Evolutionary conservation across 1,140 invertebrate genomes (phyloP), one percentile per base, ranked within the genome.

Genomic region (Orchesella cincta): DNA sequence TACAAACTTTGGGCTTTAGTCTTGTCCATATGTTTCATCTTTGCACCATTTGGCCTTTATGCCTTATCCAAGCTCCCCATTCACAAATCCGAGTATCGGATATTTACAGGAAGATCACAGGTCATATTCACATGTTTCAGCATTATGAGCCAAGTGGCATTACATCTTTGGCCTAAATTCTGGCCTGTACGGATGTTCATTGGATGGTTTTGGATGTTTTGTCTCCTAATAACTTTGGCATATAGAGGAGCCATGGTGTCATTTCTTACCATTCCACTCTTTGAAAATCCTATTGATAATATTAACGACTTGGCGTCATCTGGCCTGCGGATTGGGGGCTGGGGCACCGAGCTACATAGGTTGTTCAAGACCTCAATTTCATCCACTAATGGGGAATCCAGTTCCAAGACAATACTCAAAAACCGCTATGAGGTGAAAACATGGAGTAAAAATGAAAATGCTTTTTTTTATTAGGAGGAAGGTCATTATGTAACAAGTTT

Each of bases 131-230:
- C 77, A 20, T 79, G 75, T 1, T 76, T 80, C 46, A 36, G 77
- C 16, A 64, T 82, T 5, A 80, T 82, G 81, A 52, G 62, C 29
- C 81, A 82, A 78, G 81, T 82, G 29, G 77, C 79, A 1, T 16
- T 82, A 14, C 64, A 79, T 54, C 31, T 80, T 23, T 82, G 81
- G 81, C 81, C 81, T 54, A 80, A 79, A 35, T 79, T 70, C 31
- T 94, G 93, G 92, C 90, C 93, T 0, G 85, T 94, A 51, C 86
- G 93, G 39, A 84, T 94, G 20, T 86, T 94, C 16, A 93, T 93
- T 26, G 93, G 93, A 1, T 94, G 92, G 89, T 94, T 93, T 85
- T 94, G 93, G 93, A 83, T 94, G 0, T 95, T 93, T 82, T 92
- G 91, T 82, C 90, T 94, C 73, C 86, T 94, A 3, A 87, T 94